These are phyloP conservation scores for Triplophysa rosa DNA, from an alignment of 2,113 vertebrate genomes.

Conservation along the genomic window DNA sequence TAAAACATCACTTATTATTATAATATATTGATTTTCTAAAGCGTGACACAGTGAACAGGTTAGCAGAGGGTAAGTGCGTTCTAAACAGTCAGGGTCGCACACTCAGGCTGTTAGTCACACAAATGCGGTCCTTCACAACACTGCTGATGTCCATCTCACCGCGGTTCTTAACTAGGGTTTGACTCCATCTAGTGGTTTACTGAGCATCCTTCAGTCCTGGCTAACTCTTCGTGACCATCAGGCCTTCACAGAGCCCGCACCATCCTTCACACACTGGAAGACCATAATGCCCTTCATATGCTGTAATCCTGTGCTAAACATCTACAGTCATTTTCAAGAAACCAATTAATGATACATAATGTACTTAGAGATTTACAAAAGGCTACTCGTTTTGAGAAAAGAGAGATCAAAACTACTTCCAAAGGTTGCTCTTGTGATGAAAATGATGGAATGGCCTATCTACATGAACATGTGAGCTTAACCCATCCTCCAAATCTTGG, in stretches of 20 bases:
- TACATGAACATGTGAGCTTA: conserved; percentile 72
- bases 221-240: conserved; percentile 10
- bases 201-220: conserved; percentile 59
- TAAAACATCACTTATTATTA: too few species aligned
- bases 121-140: not conserved
- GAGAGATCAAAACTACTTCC: conserved; percentile 63
- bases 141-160: conserved; percentile 45
- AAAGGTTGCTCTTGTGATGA: conserved; percentile 58
- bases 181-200: conserved; percentile 79
- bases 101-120: not conserved
- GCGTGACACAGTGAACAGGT: not conserved
- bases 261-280: conserved; percentile 6
- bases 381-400: conserved; percentile 47
- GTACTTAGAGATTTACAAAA: conserved; percentile 31
- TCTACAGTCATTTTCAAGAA: conserved; percentile 14
- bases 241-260: conserved; percentile 26
- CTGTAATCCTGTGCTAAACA: conserved; percentile 41
- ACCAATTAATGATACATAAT: conserved; percentile 1
- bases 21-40: not conserved
- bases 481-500: conserved; percentile 74
- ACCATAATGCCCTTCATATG: conserved; percentile 28
- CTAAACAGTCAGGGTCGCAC: not conserved
- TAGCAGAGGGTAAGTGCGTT: conserved; percentile 17
- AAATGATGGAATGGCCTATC: conserved; percentile 69
- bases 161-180: conserved; percentile 73